Conservation (phyloP, 2,797 vertebrate genomes). For the Menidia menidia region DNA sequence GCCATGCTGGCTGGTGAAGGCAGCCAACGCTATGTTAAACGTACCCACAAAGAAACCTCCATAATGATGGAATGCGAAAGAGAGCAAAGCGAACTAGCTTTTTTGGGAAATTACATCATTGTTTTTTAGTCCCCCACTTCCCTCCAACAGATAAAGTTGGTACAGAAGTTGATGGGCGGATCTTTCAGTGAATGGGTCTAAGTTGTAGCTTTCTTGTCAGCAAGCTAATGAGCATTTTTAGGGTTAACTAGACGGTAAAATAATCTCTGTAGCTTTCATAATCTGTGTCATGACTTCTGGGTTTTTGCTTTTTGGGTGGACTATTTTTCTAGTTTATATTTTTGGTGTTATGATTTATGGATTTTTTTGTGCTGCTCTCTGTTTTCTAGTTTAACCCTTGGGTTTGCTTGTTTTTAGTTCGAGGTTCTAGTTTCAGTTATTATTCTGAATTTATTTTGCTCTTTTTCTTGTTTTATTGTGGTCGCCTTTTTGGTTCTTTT, state of each 20-base stretch:
- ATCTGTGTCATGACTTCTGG: background rate
- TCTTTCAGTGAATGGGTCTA: conserved; percentile 49
- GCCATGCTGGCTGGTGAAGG: conserved; percentile 62
- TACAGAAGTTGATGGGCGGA: too few relatives aligned
- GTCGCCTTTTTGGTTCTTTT: too few relatives aligned
- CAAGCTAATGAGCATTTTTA: conserved; percentile 41
- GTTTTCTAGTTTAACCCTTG: too few relatives aligned
- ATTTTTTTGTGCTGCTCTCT: too few relatives aligned
- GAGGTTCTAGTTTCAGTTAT: too few relatives aligned
- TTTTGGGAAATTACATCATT: conserved; percentile 65
- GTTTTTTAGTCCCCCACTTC: conserved; percentile 37
- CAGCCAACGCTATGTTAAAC: conserved; percentile 68
- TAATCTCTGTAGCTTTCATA: conserved; percentile 7
- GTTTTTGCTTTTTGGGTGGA: too few relatives aligned
- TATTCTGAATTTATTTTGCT: too few relatives aligned
- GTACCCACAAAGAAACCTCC: conserved; percentile 55
- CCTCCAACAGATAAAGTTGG: too few relatives aligned
- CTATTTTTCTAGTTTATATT: too few relatives aligned
- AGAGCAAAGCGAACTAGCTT: conserved; percentile 38
- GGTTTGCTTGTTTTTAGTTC: too few relatives aligned
- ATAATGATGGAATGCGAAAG: conserved; percentile 29
- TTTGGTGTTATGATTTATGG: too few relatives aligned
- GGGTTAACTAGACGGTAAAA: conserved; percentile 34
- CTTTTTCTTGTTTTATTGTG: too few relatives aligned
- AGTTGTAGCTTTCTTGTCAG: conserved; percentile 35